Conservation (phyloP, 2,888 invertebrate genomes). For the Eubasilissa splendida region DNA sequence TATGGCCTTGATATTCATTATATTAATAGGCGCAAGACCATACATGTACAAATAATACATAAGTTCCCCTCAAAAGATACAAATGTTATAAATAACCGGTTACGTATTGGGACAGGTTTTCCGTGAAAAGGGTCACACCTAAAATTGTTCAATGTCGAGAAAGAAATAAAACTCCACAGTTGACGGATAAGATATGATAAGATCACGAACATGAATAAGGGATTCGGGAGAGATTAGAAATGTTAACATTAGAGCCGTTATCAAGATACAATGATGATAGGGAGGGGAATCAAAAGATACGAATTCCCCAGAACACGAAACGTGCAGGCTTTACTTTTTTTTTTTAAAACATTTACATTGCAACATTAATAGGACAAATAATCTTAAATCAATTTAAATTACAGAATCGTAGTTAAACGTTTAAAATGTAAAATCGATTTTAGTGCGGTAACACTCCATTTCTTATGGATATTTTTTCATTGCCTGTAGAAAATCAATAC, state of each 20-base stretch:
- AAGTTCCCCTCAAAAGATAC: no score
- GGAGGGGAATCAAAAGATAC: slow-evolving; percentile 16
- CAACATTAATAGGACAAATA: neutral
- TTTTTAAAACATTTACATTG: neutral
- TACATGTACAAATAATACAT: no score
- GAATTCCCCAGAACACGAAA: slow-evolving; percentile 15
- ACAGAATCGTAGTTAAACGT: neutral
- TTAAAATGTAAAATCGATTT: no score
- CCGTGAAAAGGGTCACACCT: neutral
- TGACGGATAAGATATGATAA: slow-evolving; percentile 25
- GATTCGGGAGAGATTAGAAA: slow-evolving; percentile 29
- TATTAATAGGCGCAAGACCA: no score
- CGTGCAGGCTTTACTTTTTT: neutral
- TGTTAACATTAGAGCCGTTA: slow-evolving; percentile 31
- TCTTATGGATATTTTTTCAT: no score
- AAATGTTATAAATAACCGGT: no score
- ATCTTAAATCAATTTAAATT: neutral
- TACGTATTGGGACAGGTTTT: no score
- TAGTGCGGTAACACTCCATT: no score
- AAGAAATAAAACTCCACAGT: slow-evolving; percentile 9
- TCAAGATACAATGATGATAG: slow-evolving; percentile 16
- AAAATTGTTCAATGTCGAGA: neutral
- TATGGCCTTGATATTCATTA: no score
- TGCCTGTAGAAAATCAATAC: no score
- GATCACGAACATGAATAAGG: slow-evolving; percentile 22